Evolutionary conservation across 2,888 invertebrate genomes (phyloP).

Genomic region (Adela reaumurella): DNA sequence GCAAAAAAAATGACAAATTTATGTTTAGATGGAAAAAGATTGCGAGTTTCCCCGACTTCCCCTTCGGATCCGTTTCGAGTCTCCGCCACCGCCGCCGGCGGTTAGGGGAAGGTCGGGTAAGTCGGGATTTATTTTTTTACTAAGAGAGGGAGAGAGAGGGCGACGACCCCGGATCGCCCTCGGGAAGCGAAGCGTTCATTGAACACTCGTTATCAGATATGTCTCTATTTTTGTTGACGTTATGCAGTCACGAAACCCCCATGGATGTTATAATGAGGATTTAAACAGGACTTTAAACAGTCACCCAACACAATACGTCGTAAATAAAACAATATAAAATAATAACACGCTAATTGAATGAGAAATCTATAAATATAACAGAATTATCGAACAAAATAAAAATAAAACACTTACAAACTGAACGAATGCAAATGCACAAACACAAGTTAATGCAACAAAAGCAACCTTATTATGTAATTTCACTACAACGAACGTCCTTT

Average conservation of each 20-base stretch:
- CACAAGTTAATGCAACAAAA: too few relatives aligned
- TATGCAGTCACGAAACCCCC: not conserved
- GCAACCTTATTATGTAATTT: not conserved
- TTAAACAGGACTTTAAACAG: too few relatives aligned
- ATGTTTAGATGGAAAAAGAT: slow-evolving; percentile 5
- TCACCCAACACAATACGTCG: too few relatives aligned
- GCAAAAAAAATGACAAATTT: not conserved
- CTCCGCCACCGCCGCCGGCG: not conserved
- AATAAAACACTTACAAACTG: too few relatives aligned
- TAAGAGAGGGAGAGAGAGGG: slow-evolving; percentile 6
- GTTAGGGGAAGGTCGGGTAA: slow-evolving; percentile 3
- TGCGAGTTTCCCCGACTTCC: slow-evolving; percentile 3
- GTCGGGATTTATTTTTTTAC: slow-evolving; percentile 3
- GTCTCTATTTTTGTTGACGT: not conserved
- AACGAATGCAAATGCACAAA: too few relatives aligned
- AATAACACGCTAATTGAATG: too few relatives aligned
- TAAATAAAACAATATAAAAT: too few relatives aligned
- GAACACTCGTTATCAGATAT: not conserved
- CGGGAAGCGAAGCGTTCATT: not conserved
- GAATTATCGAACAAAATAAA: too few relatives aligned
- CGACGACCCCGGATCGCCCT: slow-evolving; percentile 6
- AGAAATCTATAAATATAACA: too few relatives aligned
- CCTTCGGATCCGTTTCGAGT: not conserved
- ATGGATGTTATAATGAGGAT: too few relatives aligned
- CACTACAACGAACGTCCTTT: not conserved